Evolutionary conservation across 2,113 vertebrate genomes (phyloP).

Genomic region (Sporophila hypoxantha): DNA sequence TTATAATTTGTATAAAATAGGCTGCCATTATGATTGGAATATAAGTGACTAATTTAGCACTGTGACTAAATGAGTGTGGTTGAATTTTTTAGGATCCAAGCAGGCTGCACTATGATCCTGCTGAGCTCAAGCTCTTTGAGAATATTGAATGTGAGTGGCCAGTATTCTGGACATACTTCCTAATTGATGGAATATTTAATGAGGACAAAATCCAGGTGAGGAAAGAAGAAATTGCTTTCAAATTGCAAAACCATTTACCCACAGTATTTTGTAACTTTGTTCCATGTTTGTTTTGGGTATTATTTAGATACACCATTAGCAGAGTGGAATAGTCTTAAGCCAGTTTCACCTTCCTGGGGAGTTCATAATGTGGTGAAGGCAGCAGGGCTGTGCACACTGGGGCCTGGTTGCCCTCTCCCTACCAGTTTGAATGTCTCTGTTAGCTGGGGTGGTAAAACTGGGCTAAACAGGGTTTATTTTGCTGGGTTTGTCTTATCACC

Average conservation of each 20-base stretch:
- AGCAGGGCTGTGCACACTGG: not conserved
- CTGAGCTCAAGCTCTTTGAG: slow-evolving; percentile 96
- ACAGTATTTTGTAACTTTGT: not conserved
- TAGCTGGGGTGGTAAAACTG: not conserved
- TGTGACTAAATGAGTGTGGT: not conserved
- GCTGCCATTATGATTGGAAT: not conserved
- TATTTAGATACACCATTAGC: not conserved
- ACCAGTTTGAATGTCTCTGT: not conserved
- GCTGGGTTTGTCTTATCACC: not conserved
- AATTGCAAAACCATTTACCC: not conserved
- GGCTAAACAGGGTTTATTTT: not conserved
- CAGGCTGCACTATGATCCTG: slow-evolving; percentile 93
- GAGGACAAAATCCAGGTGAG: slow-evolving; percentile 88
- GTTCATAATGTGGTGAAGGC: rapidly evolving
- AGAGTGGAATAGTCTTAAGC: not conserved
- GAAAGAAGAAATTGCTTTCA: not conserved
- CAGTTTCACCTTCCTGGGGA: not conserved
- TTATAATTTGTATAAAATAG: not conserved
- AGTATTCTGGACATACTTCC: slow-evolving; percentile 95
- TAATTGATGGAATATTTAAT: slow-evolving; percentile 90
- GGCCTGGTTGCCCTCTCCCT: not conserved
- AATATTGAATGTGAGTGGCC: slow-evolving; percentile 99
- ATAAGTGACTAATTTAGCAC: not conserved
- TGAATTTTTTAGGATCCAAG: slow-evolving; percentile 82
- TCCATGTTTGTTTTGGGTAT: not conserved